Conservation (phyloP, 2,113 vertebrate species). For the Formicarius rufipectus region DNA sequence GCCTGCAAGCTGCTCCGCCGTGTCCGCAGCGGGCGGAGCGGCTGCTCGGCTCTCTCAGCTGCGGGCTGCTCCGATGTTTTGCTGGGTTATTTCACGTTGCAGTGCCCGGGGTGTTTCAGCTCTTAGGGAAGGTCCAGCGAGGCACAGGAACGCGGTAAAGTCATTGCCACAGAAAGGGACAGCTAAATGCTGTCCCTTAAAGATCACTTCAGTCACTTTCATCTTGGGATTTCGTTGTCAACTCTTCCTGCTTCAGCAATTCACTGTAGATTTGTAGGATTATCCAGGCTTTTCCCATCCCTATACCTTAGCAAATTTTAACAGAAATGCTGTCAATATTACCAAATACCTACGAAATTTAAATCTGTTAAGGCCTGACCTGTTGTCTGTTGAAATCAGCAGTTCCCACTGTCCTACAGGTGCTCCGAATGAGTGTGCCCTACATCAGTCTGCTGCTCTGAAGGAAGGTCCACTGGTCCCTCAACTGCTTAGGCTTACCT, state of each 20-base stretch:
- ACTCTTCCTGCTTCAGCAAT: not conserved
- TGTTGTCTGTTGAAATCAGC: not conserved
- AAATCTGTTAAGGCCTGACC: not conserved
- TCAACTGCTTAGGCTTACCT: not conserved
- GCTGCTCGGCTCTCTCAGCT: not conserved
- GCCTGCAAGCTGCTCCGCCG: not conserved
- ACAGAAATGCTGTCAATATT: not conserved
- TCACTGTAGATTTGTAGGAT: not conserved
- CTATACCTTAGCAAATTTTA: not conserved
- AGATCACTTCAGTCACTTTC: not conserved
- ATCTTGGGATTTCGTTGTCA: not conserved
- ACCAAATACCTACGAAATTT: not conserved
- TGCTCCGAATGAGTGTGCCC: rapidly evolving
- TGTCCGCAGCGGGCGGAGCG: not conserved
- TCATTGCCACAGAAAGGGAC: not conserved
- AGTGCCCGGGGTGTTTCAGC: not conserved
- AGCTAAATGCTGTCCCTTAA: not conserved
- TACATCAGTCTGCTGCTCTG: not conserved
- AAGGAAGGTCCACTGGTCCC: not conserved
- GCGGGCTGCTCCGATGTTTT: not conserved
- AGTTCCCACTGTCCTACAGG: not conserved
- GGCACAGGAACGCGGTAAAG: rapidly evolving
- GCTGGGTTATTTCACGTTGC: not conserved
- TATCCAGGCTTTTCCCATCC: not conserved
- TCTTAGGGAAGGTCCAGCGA: not conserved